Evolutionary conservation across 2,888 invertebrate species (phyloP).

Genomic region (Stictocephala bisonia): DNA sequence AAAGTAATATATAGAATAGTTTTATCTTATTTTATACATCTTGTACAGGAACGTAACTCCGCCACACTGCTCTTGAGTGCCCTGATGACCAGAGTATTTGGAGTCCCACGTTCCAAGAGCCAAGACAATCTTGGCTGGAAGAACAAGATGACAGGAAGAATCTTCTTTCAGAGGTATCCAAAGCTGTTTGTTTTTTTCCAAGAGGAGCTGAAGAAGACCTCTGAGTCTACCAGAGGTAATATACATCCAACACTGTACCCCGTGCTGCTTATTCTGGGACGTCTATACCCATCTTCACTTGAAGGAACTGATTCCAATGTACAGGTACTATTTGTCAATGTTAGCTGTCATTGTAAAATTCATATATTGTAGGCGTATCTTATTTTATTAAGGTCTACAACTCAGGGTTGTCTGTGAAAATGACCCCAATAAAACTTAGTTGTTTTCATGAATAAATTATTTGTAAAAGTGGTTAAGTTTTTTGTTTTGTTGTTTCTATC

Average conservation of each 20-base stretch:
- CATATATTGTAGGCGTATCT: neutral
- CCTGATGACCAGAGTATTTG: slow-evolving; percentile 87
- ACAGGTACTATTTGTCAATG: slow-evolving; percentile 67
- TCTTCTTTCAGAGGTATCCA: slow-evolving; percentile 83
- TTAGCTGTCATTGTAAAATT: slow-evolving; percentile 14
- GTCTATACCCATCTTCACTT: slow-evolving; percentile 80
- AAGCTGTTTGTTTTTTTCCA: slow-evolving; percentile 71
- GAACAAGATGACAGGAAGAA: slow-evolving; percentile 79
- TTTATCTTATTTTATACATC: neutral
- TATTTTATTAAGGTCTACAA: too few species aligned
- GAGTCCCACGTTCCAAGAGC: slow-evolving; percentile 75
- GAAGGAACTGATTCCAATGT: slow-evolving; percentile 77
- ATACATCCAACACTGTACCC: slow-evolving; percentile 78
- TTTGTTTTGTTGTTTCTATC: too few species aligned
- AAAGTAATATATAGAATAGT: neutral
- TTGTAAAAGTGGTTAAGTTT: neutral
- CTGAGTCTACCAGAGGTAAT: slow-evolving; percentile 59
- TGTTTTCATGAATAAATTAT: neutral
- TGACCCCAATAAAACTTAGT: neutral
- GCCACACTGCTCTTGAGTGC: slow-evolving; percentile 87
- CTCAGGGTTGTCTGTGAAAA: neutral
- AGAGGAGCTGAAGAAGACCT: slow-evolving; percentile 64
- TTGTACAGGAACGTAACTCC: slow-evolving; percentile 81
- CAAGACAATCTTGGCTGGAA: slow-evolving; percentile 70
- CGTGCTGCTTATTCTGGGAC: slow-evolving; percentile 78